A percentile compares a stretch with the other conserved stretches of the same genome.
Evolutionary conservation across 2,888 invertebrate genomes (phyloP).

Genomic region (Leucozona laternaria): DNA sequence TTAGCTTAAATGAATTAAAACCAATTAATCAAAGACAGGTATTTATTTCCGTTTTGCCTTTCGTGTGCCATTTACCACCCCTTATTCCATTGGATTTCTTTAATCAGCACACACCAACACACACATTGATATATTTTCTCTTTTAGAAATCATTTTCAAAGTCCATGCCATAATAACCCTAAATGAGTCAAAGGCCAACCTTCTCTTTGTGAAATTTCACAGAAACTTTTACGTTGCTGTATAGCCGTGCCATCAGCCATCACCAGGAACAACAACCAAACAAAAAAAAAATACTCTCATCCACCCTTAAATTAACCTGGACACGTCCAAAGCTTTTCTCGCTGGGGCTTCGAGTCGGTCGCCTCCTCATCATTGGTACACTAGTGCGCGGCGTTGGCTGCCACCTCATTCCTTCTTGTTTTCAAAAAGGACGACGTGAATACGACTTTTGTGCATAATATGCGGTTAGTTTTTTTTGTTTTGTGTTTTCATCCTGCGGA

Average conservation of each 20-base stretch:
- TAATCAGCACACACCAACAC: constrained; percentile 41
- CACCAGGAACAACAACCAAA: neutral
- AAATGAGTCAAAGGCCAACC: constrained; percentile 17
- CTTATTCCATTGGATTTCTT: constrained; percentile 43
- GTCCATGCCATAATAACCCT: constrained; percentile 9
- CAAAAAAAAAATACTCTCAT: constrained; percentile 4
- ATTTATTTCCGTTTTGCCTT: constrained; percentile 1
- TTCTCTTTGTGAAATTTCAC: constrained; percentile 28
- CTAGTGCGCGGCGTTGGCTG: neutral
- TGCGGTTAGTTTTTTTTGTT: constrained; percentile 54
- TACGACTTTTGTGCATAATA: constrained; percentile 64
- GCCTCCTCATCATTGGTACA: constrained; percentile 45
- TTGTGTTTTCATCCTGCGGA: neutral
- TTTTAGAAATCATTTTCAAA: constrained; percentile 21
- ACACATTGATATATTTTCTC: neutral
- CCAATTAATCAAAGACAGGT: constrained; percentile 59
- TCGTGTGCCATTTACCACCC: neutral
- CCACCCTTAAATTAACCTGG: constrained; percentile 63
- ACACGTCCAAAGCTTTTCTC: constrained; percentile 48
- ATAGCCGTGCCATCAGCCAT: neutral
- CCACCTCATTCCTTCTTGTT: neutral
- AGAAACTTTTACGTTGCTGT: constrained; percentile 4
- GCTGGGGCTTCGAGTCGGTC: neutral
- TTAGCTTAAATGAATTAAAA: constrained; percentile 54
- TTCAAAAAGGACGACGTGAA: constrained; percentile 41